These are phyloP conservation scores for Crenuchus spilurus DNA, from an alignment of 2,797 vertebrate genomes.

Conservation along the genomic window DNA sequence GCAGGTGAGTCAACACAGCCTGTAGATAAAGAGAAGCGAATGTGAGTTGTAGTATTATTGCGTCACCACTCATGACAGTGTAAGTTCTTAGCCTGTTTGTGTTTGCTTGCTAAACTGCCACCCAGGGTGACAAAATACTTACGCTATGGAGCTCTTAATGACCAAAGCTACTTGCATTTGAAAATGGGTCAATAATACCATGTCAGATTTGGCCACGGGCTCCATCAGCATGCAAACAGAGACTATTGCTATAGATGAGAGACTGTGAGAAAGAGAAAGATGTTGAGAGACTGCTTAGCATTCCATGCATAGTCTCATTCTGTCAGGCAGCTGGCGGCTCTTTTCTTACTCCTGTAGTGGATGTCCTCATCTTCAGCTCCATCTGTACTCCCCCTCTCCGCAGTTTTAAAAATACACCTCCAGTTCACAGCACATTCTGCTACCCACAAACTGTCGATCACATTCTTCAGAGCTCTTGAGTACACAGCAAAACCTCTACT, in stretches of 20 bases:
- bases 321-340: background rate
- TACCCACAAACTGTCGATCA: background rate
- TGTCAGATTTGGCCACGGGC: background rate
- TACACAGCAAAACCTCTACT: background rate
- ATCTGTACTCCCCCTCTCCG: background rate
- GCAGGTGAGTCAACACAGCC: no score
- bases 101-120: background rate
- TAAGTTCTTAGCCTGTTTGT: background rate
- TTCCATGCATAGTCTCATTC: background rate
- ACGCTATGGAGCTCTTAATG: background rate
- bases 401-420: background rate
- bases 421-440: background rate
- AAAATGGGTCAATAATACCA: constrained; percentile 20
- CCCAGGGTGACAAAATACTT: background rate
- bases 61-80: no score
- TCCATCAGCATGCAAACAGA: constrained; percentile 2
- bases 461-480: background rate
- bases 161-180: constrained; percentile 10
- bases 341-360: background rate
- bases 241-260: background rate
- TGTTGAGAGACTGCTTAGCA: constrained; percentile 18
- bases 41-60: no score
- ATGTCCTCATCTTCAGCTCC: background rate
- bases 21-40: no score
- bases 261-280: constrained; percentile 15